phyloP scores from a whole-genome alignment of 1,140 invertebrate genomes.

The Leptinotarsa undecemlineata region DNA sequence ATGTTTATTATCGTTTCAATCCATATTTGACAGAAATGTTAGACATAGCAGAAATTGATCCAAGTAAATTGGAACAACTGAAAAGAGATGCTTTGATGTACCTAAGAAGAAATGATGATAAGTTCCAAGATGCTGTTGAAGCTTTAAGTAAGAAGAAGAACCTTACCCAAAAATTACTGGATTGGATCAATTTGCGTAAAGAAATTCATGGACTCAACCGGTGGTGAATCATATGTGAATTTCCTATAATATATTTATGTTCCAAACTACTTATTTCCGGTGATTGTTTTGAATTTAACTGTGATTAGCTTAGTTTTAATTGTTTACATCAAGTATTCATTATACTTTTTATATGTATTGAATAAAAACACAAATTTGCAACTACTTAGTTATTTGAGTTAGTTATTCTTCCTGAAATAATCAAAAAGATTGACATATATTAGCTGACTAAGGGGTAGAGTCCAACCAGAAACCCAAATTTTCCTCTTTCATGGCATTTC shows the following conservation, averaged over 20 bases:
- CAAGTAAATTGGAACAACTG: slow-evolving; percentile 66
- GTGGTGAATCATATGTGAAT: neutral
- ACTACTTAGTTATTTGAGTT: neutral
- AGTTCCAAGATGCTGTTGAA: slow-evolving; percentile 65
- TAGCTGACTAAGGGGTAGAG: no score
- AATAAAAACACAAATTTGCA: neutral
- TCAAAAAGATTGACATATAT: no score
- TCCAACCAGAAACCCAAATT: no score
- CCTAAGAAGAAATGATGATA: slow-evolving; percentile 76
- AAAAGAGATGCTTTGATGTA: slow-evolving; percentile 75
- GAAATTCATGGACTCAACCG: slow-evolving; percentile 35
- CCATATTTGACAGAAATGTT: slow-evolving; percentile 86
- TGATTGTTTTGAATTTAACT: neutral
- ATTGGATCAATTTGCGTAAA: slow-evolving; percentile 56
- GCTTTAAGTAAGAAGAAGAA: slow-evolving; percentile 57
- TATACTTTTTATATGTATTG: slow-evolving; percentile 3
- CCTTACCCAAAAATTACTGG: slow-evolving; percentile 54
- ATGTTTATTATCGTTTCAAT: slow-evolving; percentile 87
- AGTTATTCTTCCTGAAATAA: no score
- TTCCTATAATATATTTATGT: neutral
- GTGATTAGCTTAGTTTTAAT: neutral
- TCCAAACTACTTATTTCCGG: neutral
- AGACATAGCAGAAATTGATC: slow-evolving; percentile 80
- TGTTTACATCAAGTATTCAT: slow-evolving; percentile 1
- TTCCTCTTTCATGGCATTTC: no score